phyloP scores from a whole-genome alignment of 1,140 invertebrate species.

The Armadillidium nasatum region DNA sequence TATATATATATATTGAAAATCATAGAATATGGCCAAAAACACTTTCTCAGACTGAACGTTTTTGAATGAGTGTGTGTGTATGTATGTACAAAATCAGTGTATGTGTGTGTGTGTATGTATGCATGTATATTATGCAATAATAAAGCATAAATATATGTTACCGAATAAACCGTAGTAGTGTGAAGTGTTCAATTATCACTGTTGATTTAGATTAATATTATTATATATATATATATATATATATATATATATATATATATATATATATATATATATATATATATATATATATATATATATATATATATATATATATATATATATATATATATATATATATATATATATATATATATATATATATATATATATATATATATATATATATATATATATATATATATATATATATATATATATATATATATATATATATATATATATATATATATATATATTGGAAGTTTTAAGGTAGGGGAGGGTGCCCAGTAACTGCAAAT shows the following conservation, averaged over 20 bases:
- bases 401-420: constrained; percentile 4
- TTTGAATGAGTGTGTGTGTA: too few relatives aligned
- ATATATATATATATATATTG: neutral
- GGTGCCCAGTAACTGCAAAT: neutral
- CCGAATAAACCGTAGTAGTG: too few relatives aligned
- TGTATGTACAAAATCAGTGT: too few relatives aligned
- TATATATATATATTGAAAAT: too few relatives aligned
- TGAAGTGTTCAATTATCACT: too few relatives aligned
- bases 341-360: neutral
- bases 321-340: neutral
- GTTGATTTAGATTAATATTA: too few relatives aligned
- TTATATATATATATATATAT: neutral
- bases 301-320: neutral
- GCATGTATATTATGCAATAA: too few relatives aligned
- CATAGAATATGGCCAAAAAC: too few relatives aligned
- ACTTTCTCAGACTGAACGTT: too few relatives aligned
- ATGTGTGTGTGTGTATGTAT: too few relatives aligned
- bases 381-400: neutral
- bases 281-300: neutral
- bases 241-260: neutral
- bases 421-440: neutral
- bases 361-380: neutral
- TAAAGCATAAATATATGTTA: too few relatives aligned
- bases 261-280: neutral
- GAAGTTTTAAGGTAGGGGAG: neutral